Conservation (phyloP, 2,113 vertebrate genomes). For the Perca fluviatilis region DNA sequence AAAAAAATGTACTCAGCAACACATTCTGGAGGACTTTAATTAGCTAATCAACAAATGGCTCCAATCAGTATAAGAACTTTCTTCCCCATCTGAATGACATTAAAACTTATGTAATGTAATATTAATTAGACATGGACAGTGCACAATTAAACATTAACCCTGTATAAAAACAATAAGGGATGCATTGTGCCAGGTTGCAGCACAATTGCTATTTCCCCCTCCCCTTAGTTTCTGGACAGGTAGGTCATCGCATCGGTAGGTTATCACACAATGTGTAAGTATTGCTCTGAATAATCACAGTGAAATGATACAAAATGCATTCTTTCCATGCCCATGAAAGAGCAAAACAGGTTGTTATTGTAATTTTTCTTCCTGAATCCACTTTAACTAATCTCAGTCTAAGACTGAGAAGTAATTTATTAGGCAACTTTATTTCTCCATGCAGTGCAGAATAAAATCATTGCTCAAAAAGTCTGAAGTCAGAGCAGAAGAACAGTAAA, state of each 20-base stretch:
- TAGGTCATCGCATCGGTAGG: too few species aligned
- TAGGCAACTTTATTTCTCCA: slow-evolving; percentile 7
- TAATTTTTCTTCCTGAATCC: slow-evolving; percentile 29
- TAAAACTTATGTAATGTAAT: slow-evolving; percentile 17
- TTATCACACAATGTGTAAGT: neutral
- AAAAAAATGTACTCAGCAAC: neutral
- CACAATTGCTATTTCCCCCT: too few species aligned
- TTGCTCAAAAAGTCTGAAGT: slow-evolving; percentile 15
- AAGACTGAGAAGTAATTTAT: slow-evolving; percentile 24
- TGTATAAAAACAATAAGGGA: too few species aligned
- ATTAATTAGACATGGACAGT: too few species aligned
- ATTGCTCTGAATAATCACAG: slow-evolving; percentile 38
- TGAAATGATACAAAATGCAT: neutral
- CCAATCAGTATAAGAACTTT: slow-evolving; percentile 8
- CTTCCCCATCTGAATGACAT: slow-evolving; percentile 14
- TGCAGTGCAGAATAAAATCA: slow-evolving; percentile 19
- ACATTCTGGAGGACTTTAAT: slow-evolving; percentile 26
- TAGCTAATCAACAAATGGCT: slow-evolving; percentile 28
- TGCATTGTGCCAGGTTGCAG: too few species aligned
- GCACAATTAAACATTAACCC: too few species aligned
- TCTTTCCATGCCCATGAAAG: neutral
- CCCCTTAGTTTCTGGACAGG: too few species aligned
- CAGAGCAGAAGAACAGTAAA: slow-evolving; percentile 15
- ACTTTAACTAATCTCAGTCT: slow-evolving; percentile 26
- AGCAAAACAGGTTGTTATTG: slow-evolving; percentile 5